These are phyloP conservation scores for Marasmarcha lunaedactyla DNA, from an alignment of 2,888 invertebrate genomes.

Conservation along the genomic window DNA sequence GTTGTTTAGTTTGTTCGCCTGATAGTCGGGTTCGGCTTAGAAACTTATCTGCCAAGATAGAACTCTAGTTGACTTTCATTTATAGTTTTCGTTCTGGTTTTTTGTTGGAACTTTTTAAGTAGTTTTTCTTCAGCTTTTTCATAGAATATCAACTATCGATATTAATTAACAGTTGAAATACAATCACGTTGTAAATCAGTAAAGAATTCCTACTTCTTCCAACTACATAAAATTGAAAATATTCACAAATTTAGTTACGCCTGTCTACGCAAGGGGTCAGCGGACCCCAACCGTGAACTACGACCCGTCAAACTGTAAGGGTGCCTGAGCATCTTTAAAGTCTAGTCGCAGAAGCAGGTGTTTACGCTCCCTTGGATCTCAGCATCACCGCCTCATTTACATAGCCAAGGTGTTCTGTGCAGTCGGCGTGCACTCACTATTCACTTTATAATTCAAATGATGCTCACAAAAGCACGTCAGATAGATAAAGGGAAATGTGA, in stretches of 20 bases:
- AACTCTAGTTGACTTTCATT: conserved; percentile 5
- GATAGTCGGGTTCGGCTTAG: conserved; percentile 27
- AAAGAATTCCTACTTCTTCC: too few relatives aligned
- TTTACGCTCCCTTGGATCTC: conserved; percentile 33
- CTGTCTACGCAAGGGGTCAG: not conserved
- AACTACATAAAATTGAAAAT: too few relatives aligned
- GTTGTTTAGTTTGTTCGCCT: conserved; percentile 34
- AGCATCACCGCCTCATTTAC: conserved; percentile 45
- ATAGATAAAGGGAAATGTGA: conserved; percentile 55
- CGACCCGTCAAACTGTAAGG: conserved; percentile 19
- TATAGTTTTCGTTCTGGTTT: too few relatives aligned
- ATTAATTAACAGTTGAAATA: too few relatives aligned
- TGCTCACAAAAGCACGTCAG: conserved; percentile 37
- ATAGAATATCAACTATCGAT: too few relatives aligned
- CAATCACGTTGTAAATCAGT: too few relatives aligned
- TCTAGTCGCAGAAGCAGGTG: conserved; percentile 32
- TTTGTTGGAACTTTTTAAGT: too few relatives aligned
- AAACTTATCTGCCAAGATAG: conserved; percentile 10
- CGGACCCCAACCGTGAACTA: conserved; percentile 25
- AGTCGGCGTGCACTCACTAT: conserved; percentile 55
- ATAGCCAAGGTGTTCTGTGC: conserved; percentile 56
- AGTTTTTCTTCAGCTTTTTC: too few relatives aligned
- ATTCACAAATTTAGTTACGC: too few relatives aligned
- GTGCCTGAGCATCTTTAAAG: conserved; percentile 16
- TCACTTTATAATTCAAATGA: conserved; percentile 67